Evolutionary conservation across 2,888 invertebrate species (phyloP).

Genomic region (Schizotus pectinicornis): DNA sequence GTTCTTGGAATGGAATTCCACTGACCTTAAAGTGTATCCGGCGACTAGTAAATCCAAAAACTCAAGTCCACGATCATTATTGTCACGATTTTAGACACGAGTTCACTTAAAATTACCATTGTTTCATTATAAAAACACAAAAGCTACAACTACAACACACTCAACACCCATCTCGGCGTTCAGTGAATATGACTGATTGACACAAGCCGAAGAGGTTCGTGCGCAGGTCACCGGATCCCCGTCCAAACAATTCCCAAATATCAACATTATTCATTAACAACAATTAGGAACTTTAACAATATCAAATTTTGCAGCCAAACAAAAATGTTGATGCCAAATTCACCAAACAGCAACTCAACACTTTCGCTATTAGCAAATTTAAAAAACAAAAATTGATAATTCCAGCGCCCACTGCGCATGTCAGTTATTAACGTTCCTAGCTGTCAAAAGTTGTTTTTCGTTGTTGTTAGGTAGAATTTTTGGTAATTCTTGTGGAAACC

Average conservation of each 20-base stretch:
- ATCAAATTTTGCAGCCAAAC: not conserved
- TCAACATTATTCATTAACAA: not conserved
- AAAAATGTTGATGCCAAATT: not conserved
- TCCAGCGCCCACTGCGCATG: too few relatives aligned
- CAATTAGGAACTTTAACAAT: not conserved
- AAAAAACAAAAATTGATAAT: too few relatives aligned
- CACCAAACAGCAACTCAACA: too few relatives aligned
- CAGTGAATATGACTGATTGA: conserved; percentile 47
- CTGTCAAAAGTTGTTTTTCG: not conserved
- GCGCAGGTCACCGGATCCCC: conserved; percentile 20
- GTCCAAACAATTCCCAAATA: not conserved
- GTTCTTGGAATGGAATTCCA: not conserved
- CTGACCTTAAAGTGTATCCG: conserved; percentile 36
- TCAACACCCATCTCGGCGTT: conserved; percentile 53
- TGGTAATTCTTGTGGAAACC: not conserved
- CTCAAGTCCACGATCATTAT: conserved; percentile 54
- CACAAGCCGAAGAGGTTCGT: conserved; percentile 16
- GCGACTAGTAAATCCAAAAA: conserved; percentile 49
- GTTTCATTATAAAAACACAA: conserved; percentile 49
- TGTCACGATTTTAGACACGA: conserved; percentile 58
- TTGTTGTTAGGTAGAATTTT: not conserved
- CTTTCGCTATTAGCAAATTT: too few relatives aligned
- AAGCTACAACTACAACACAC: conserved; percentile 44
- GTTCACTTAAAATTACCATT: conserved; percentile 54
- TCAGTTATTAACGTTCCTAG: too few relatives aligned